phyloP scores from a whole-genome alignment of 2,797 vertebrate genomes.

The Poecilia wingei region DNA sequence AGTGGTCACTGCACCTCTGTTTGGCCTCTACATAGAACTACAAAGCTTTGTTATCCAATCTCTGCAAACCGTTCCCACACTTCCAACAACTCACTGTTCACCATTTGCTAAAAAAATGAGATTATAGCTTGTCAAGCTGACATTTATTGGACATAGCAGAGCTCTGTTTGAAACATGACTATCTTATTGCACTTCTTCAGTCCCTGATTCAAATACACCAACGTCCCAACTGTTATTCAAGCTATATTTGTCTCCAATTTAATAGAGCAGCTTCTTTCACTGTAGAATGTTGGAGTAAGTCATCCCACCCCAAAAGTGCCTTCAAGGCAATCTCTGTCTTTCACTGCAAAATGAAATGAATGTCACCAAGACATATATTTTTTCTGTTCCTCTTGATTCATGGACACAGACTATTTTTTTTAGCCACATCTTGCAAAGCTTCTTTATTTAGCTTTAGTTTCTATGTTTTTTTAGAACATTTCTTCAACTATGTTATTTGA shows the following conservation, averaged over 20 bases:
- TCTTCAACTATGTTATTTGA: neutral
- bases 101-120: neutral
- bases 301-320: conserved; percentile 16
- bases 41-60: neutral
- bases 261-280: conserved; percentile 24
- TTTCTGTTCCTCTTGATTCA: conserved; percentile 20
- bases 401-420: conserved; percentile 29
- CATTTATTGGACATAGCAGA: neutral
- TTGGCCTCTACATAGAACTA: neutral
- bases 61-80: neutral
- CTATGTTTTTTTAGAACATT: neutral
- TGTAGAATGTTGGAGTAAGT: conserved; percentile 27
- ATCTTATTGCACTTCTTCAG: conserved; percentile 10
- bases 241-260: conserved; percentile 39
- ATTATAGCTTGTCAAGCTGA: conserved; percentile 6
- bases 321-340: conserved; percentile 40
- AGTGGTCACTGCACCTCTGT: conserved; percentile 1
- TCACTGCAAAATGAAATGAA: conserved; percentile 51
- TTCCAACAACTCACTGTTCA: neutral
- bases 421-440: conserved; percentile 21
- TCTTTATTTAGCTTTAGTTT: conserved; percentile 3
- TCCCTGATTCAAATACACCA: conserved; percentile 20
- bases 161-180: neutral
- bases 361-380: conserved; percentile 37
- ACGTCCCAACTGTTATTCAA: conserved; percentile 17